phyloP scores from a whole-genome alignment of 2,888 invertebrate genomes.

The Dryobotodes eremita region DNA sequence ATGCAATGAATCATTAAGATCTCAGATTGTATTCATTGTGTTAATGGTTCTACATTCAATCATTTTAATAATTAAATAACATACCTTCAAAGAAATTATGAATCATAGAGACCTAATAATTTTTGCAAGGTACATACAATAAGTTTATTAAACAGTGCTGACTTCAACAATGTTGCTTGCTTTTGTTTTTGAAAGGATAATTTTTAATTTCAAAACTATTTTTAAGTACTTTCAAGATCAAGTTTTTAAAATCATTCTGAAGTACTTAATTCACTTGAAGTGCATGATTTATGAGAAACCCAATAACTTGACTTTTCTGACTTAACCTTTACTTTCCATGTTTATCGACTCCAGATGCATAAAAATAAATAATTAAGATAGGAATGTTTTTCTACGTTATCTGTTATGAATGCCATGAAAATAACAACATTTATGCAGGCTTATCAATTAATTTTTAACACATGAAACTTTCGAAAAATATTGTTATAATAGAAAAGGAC shows the following conservation, averaged over 20 bases:
- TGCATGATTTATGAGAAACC: conserved; percentile 18
- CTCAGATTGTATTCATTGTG: neutral
- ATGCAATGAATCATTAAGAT: conserved; percentile 9
- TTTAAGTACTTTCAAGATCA: neutral
- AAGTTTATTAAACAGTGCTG: neutral
- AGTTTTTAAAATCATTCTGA: conserved; percentile 3
- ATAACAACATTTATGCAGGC: neutral
- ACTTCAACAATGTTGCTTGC: neutral
- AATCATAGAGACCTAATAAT: conserved; percentile 6
- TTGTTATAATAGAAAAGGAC: neutral
- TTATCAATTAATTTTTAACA: neutral
- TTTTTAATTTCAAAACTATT: neutral
- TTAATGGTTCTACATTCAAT: neutral
- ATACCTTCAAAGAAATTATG: neutral
- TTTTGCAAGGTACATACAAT: neutral
- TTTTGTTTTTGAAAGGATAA: neutral
- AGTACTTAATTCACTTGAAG: neutral
- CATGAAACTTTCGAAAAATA: neutral
- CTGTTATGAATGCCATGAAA: neutral
- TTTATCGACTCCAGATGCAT: conserved; percentile 9
- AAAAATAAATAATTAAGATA: neutral
- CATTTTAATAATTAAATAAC: neutral
- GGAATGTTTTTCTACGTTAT: neutral
- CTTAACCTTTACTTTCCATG: conserved; percentile 1
- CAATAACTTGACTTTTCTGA: conserved; percentile 7